Evolutionary conservation across 2,888 invertebrate species (phyloP).

Genomic region (Phaedon cochleariae): DNA sequence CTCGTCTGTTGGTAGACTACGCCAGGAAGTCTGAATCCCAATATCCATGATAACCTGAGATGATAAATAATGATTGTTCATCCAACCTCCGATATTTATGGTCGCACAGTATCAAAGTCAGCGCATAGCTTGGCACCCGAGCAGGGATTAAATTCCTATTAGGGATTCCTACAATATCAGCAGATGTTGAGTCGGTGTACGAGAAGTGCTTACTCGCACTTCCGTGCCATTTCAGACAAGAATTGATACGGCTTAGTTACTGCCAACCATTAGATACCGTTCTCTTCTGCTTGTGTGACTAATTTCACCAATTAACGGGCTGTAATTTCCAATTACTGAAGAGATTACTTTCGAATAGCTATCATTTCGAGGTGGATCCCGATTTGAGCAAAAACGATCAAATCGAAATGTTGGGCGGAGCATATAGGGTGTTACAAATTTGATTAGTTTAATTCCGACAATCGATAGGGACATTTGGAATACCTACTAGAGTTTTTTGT

Average conservation of each 20-base stretch:
- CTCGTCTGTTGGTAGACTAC: too few species aligned
- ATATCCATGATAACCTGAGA: too few species aligned
- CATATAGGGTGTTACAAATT: background rate
- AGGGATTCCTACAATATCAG: slow-evolving; percentile 33
- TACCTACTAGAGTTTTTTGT: too few species aligned
- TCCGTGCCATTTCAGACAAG: slow-evolving; percentile 29
- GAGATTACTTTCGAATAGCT: slow-evolving; percentile 34
- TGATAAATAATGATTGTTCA: too few species aligned
- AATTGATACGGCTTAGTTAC: slow-evolving; percentile 33
- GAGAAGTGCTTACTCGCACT: slow-evolving; percentile 35
- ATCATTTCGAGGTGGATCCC: slow-evolving; percentile 25
- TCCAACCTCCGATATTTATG: background rate
- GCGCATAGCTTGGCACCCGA: background rate
- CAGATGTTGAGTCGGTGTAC: slow-evolving; percentile 31
- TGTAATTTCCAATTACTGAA: slow-evolving; percentile 33
- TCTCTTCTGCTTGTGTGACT: slow-evolving; percentile 34
- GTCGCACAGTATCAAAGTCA: background rate
- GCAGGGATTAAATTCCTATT: slow-evolving; percentile 34
- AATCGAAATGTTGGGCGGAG: background rate
- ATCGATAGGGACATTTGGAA: too few species aligned
- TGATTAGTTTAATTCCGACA: too few species aligned
- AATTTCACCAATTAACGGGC: slow-evolving; percentile 38
- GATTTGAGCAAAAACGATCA: slow-evolving; percentile 25
- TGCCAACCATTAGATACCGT: slow-evolving; percentile 30
- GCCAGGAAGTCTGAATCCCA: too few species aligned